Evolutionary conservation across 2,797 vertebrate species (phyloP).

Genomic region (Tokudaia tokunoshimensis): DNA sequence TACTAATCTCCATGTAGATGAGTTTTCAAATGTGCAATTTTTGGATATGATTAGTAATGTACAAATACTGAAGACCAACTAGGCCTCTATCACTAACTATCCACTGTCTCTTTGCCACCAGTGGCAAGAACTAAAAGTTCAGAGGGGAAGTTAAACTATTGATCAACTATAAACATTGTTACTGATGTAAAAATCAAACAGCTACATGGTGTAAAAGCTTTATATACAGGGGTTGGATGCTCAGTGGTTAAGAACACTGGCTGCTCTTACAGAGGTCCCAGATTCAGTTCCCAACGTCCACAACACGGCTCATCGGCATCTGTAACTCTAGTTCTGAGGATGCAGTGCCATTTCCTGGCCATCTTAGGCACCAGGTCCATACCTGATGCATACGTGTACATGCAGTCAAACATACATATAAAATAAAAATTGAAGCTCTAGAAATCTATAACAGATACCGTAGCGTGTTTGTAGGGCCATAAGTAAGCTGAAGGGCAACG

Average conservation of each 20-base stretch:
- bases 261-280: neutral
- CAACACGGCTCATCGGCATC: neutral
- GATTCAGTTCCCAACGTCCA: neutral
- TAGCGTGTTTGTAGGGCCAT: neutral
- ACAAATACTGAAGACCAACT: neutral
- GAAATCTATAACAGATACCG: neutral
- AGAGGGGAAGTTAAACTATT: neutral
- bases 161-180: neutral
- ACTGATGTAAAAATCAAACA: neutral
- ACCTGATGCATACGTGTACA: neutral
- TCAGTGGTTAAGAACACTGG: neutral
- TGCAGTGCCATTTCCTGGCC: neutral
- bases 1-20: neutral
- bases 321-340: neutral
- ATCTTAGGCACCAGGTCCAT: neutral
- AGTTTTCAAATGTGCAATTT: neutral
- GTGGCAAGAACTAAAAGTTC: neutral
- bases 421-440: neutral
- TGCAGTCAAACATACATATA: neutral
- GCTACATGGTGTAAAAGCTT: neutral
- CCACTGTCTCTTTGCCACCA: neutral
- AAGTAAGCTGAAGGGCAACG: neutral
- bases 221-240: too few relatives aligned
- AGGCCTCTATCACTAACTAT: neutral
- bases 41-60: neutral